Base-by-base conservation (phyloP, 2,888 invertebrate species). In the Cerceris rybyensis region DNA sequence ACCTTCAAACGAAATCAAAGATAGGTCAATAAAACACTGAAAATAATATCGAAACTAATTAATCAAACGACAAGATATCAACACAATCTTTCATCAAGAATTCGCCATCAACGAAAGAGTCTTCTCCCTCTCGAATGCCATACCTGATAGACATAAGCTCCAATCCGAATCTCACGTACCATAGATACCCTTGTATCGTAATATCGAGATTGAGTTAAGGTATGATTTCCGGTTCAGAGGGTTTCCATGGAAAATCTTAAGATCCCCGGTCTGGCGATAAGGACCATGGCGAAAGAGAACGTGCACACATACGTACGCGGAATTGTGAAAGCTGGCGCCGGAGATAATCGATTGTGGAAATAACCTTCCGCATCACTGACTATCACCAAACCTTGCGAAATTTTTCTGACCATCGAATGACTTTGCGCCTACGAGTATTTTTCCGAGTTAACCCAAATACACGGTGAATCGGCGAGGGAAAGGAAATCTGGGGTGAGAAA, bases 301-400 rank as follows among this genome's bases (percentile, higher is more conserved):
- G n/a, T 7, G 17, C 42, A 46, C 58, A 52, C 63, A 61, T 46
- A 46, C 28, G 71, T 65, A 60, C 43, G 55, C 11, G 43, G 65
- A 72, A 70, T 83, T 76, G 70, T 70, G 66, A 43, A 74, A 72
- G 67, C 63, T 49, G 80, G 70, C 75, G 77, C 69, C 67, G 28
- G 7, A 67, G 69, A 76, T 74, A 81, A 74, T 80, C 78, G 78
- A 83, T 74, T 52, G 55, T 60, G 55, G 42, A 80, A 70, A 75
- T 63, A 70, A 69, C 50, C 61, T 64, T 82, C 39, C 68, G 42
- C n/a, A 13, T 55, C 39, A 55, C 28, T 70, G 70, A n/a, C 6
- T 41, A 50, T 14, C 65, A 42, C 54, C 60, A 57, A 50, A 59
- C 52, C 49, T 28, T 28, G 28, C 52, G 52, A 63, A 72, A 57